Evolutionary conservation across 2,797 vertebrate genomes (phyloP).

Genomic region (Acridotheres tristis): DNA sequence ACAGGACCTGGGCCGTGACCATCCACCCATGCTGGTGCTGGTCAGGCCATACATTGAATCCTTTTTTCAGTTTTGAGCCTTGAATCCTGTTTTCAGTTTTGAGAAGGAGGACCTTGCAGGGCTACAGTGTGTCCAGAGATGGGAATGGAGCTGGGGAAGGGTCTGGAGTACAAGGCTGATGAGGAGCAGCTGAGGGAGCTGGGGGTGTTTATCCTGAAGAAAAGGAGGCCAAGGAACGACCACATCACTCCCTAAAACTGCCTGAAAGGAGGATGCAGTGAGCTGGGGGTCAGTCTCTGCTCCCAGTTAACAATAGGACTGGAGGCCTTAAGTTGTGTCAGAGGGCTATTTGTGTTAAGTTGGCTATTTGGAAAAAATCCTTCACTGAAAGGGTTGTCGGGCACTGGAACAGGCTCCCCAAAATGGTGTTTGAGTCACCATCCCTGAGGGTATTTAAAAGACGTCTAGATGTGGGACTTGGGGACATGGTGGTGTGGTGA

Average conservation of each 20-base stretch:
- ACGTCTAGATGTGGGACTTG: not conserved
- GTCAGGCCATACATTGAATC: not conserved
- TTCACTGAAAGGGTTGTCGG: not conserved
- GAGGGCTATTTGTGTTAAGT: not conserved
- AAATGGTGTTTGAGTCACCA: not conserved
- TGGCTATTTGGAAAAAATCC: not conserved
- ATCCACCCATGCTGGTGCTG: not conserved
- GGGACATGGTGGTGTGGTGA: not conserved
- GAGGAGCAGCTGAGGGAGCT: not conserved
- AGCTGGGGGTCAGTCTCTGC: not conserved
- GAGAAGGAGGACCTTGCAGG: too few relatives aligned
- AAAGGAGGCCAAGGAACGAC: not conserved
- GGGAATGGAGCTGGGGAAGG: not conserved
- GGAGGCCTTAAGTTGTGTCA: not conserved
- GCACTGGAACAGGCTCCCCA: not conserved
- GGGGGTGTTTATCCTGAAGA: not conserved
- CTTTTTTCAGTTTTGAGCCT: not conserved
- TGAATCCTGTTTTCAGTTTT: too few relatives aligned
- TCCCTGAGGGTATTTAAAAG: not conserved
- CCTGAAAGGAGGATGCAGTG: not conserved
- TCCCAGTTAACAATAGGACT: not conserved
- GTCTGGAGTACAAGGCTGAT: not conserved
- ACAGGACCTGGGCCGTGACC: not conserved
- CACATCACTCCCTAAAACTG: not conserved
- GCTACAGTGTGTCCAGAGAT: not conserved